Conservation (phyloP, 2,113 vertebrate genomes). For the Sminthopsis crassicaudata region DNA sequence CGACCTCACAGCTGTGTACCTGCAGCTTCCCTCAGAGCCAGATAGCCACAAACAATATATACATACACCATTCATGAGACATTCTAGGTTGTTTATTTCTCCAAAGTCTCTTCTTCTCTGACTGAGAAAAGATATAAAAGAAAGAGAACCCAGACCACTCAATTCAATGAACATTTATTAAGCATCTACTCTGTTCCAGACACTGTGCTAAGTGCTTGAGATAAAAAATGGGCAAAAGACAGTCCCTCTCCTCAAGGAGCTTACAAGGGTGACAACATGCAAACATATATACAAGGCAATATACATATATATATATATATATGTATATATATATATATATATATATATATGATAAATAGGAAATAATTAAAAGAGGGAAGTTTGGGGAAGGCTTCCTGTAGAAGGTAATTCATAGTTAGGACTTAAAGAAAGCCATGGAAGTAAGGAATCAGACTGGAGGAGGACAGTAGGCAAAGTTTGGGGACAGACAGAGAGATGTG, state of each 20-base stretch:
- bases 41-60: background rate
- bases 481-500: background rate
- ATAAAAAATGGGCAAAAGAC: background rate
- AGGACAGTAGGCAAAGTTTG: background rate
- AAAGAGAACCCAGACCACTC: background rate
- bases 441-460: background rate
- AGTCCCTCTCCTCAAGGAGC: background rate
- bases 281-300: background rate
- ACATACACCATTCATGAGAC: background rate
- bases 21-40: background rate
- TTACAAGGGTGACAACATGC: background rate
- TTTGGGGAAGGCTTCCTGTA: background rate
- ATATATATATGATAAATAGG: background rate
- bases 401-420: background rate
- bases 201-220: background rate
- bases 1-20: background rate
- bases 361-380: background rate
- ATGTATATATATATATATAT: background rate
- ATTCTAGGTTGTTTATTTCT: background rate
- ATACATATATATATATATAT: too few species aligned
- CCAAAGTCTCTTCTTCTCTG: background rate
- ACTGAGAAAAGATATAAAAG: background rate
- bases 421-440: background rate
- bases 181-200: background rate
- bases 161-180: background rate